Percentiles rank a stretch among this genome's conserved stretches.
Evolutionary conservation across 1,140 invertebrate species (phyloP).

Genomic region (Cyclina sinensis): DNA sequence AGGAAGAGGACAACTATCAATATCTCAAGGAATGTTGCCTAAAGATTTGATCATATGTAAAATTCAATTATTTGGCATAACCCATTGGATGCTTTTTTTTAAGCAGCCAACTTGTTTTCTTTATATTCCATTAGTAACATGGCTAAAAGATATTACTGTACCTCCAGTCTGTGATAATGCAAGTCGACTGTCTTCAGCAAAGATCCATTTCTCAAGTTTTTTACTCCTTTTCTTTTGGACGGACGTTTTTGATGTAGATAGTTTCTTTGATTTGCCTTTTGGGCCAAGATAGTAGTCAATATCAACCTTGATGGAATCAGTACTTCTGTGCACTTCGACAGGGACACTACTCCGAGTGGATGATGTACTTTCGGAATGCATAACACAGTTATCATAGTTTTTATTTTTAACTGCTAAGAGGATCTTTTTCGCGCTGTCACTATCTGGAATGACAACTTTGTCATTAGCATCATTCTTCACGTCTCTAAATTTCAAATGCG

Average conservation of each 20-base stretch:
- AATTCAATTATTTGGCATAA: too few species aligned
- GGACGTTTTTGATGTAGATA: background rate
- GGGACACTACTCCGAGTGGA: background rate
- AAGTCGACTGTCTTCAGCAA: background rate
- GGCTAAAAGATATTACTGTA: background rate
- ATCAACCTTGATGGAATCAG: constrained; percentile 6
- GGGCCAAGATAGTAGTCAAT: background rate
- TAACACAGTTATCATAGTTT: background rate
- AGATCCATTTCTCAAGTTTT: background rate
- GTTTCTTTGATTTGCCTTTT: background rate
- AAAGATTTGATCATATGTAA: too few species aligned
- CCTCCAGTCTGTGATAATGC: background rate
- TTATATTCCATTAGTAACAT: too few species aligned
- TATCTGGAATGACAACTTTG: background rate
- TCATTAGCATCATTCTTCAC: background rate
- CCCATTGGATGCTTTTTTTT: too few species aligned
- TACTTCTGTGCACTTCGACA: background rate
- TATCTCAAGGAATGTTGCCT: too few species aligned
- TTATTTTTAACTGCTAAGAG: background rate
- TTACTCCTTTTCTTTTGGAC: background rate
- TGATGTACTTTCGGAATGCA: background rate
- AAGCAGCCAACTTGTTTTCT: too few species aligned
- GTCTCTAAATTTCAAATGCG: background rate
- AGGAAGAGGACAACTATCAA: too few species aligned
- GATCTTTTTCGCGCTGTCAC: background rate